These are phyloP conservation scores for Sphaeridia pumilis DNA, from an alignment of 2,888 invertebrate genomes.

Conservation along the genomic window DNA sequence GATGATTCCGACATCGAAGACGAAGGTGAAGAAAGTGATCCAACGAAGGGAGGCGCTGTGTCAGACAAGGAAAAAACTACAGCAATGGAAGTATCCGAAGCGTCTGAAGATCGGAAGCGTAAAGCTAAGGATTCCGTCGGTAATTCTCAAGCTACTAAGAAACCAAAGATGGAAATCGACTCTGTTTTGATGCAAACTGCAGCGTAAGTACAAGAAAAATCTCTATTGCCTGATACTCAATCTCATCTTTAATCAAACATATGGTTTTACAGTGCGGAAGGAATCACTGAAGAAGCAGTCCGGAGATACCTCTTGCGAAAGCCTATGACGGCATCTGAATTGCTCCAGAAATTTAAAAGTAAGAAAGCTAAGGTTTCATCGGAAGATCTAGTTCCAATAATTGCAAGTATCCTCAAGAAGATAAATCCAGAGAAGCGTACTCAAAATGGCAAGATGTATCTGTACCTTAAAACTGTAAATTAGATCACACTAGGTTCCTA, in stretches of 20 bases:
- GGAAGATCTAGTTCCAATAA: constrained; percentile 80
- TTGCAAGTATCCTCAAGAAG: constrained; percentile 87
- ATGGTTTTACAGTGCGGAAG: constrained; percentile 54
- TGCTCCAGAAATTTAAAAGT: constrained; percentile 87
- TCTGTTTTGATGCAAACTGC: constrained; percentile 40
- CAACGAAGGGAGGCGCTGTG: constrained; percentile 6
- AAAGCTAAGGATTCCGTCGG: constrained; percentile 26
- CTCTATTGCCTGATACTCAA: not conserved
- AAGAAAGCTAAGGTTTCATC: constrained; percentile 83
- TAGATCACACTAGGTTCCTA: too few relatives aligned
- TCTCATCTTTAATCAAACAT: not conserved
- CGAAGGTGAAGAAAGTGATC: constrained; percentile 8
- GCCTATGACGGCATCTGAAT: constrained; percentile 94
- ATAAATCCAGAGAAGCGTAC: constrained; percentile 87
- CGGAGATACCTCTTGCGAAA: constrained; percentile 87
- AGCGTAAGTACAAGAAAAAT: constrained; percentile 29
- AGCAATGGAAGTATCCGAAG: constrained; percentile 40
- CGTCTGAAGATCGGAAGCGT: constrained; percentile 16
- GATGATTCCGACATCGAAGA: constrained; percentile 6
- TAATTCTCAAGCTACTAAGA: constrained; percentile 43
- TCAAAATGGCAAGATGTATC: constrained; percentile 86
- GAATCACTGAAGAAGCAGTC: constrained; percentile 88
- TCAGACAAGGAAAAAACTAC: constrained; percentile 32
- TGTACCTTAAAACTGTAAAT: constrained; percentile 46
- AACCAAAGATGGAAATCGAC: constrained; percentile 45